Conservation (phyloP, 92 coral and sea anemone genomes). For the Chrysogorgia sp. region DNA sequence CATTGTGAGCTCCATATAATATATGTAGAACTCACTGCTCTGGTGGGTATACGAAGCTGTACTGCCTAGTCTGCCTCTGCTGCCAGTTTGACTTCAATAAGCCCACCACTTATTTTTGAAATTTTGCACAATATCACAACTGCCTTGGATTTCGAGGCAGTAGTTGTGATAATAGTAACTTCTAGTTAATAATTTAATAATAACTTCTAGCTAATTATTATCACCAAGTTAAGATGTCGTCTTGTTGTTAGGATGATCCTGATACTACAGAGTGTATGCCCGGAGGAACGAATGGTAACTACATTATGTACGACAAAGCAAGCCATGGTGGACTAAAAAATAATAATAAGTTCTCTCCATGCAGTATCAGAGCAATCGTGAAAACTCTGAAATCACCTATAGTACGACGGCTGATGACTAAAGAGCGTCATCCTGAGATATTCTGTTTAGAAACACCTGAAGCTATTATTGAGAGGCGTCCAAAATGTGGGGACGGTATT, state of each 20-base stretch:
- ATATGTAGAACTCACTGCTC: too few species aligned
- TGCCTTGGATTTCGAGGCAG: too few species aligned
- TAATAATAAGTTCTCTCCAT: constrained; percentile 30
- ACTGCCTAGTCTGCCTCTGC: too few species aligned
- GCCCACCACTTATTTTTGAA: too few species aligned
- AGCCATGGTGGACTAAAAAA: constrained; percentile 3
- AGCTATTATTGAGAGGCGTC: constrained; percentile 12
- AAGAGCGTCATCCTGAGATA: background rate
- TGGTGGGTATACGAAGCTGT: too few species aligned
- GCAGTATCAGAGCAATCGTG: constrained; percentile 24
- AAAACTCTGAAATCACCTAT: background rate
- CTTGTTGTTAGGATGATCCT: constrained; percentile 78
- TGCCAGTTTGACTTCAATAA: too few species aligned
- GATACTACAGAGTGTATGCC: constrained; percentile 45
- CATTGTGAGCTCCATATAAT: too few species aligned
- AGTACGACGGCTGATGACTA: background rate
- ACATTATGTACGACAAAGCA: constrained; percentile 33
- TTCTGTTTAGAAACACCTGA: constrained; percentile 13
- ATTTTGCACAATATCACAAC: too few species aligned
- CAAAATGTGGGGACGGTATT: constrained; percentile 77
- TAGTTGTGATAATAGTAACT: too few species aligned
- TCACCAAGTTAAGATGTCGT: background rate
- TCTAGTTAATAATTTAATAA: background rate
- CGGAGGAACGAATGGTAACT: constrained; percentile 1
- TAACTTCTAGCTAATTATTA: constrained; percentile 3